Evolutionary conservation across 2,888 invertebrate species (phyloP).

Genomic region (Mylabris sibirica): DNA sequence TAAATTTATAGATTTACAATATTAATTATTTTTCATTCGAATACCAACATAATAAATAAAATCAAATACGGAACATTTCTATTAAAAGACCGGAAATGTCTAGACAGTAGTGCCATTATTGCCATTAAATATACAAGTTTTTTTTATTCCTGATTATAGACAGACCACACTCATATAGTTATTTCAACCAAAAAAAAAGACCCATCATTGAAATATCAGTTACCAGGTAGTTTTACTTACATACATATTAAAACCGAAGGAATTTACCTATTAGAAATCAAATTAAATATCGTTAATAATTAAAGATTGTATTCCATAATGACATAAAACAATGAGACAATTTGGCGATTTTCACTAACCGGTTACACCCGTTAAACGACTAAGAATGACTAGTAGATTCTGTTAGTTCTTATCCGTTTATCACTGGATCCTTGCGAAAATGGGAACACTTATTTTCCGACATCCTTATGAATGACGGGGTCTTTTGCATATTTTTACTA

Average conservation of each 20-base stretch:
- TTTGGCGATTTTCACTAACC: too few species aligned
- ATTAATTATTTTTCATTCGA: constrained; percentile 2
- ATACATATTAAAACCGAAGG: neutral
- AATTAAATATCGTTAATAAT: neutral
- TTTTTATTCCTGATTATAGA: neutral
- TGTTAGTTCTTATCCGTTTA: too few species aligned
- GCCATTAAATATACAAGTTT: neutral
- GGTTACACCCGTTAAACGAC: too few species aligned
- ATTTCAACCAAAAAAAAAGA: neutral
- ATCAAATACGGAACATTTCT: neutral
- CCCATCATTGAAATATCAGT: neutral
- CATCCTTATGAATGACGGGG: too few species aligned
- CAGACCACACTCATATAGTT: neutral
- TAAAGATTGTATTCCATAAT: neutral
- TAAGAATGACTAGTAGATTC: too few species aligned
- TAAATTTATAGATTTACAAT: neutral
- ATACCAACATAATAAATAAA: neutral
- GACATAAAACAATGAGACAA: neutral
- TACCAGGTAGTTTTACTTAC: neutral
- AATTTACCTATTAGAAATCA: neutral
- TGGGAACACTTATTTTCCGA: too few species aligned
- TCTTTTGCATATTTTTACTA: too few species aligned
- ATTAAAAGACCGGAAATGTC: constrained; percentile 6
- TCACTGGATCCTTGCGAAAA: too few species aligned
- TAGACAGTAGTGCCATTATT: constrained; percentile 7